Evolutionary conservation across 2,888 invertebrate genomes (phyloP), one percentile per base, ranked within the genome.

Genomic region (Tenthredo mesomela): DNA sequence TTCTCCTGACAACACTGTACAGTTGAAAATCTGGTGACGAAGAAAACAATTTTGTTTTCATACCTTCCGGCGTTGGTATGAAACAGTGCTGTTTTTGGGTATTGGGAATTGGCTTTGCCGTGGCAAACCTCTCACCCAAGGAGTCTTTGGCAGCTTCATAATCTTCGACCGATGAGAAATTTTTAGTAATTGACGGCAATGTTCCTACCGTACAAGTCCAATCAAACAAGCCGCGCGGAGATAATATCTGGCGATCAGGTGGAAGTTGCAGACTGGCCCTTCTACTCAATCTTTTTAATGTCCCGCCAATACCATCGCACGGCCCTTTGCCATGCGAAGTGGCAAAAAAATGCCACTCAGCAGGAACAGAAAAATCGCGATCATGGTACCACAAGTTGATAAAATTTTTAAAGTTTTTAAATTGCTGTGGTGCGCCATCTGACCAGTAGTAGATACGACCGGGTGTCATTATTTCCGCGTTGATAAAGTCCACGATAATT

Each of bases 21-120:
- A 58, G 58, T 58, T 58, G 21, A 21, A 18, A 58, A n/a, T 58
- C 58, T 58, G 58, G 58, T 21, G 58, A 58, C 58, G 58, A 58
- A 58, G 58, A 58, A 58, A 58, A 58, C 58, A 58, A 21, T 18
- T 85, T 85, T 29, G 85, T 85, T 47, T 73, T 50, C 71, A 85
- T 84, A 58, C 82, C 85, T 58, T 84, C 80, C 4, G 80, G 70
- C 58, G 70, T 84, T 58, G 85, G 84, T 80, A 85, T 84, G 82
- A 84, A 85, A 61, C 85, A 84, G 73, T 85, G 84, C 70, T 50
- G 77, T 78, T 70, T 84, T 50, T 85, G 85, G 58, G 85, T 84
- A 47, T 61, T 40, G 40, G 84, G 84, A 21, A 84, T 80, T 12
- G 84, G 18, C 70, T 78, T 70, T 21, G 78, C 84, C n/a, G 43